Evolutionary conservation across 1,140 invertebrate genomes (phyloP).

Genomic region (Aphelinus certus): DNA sequence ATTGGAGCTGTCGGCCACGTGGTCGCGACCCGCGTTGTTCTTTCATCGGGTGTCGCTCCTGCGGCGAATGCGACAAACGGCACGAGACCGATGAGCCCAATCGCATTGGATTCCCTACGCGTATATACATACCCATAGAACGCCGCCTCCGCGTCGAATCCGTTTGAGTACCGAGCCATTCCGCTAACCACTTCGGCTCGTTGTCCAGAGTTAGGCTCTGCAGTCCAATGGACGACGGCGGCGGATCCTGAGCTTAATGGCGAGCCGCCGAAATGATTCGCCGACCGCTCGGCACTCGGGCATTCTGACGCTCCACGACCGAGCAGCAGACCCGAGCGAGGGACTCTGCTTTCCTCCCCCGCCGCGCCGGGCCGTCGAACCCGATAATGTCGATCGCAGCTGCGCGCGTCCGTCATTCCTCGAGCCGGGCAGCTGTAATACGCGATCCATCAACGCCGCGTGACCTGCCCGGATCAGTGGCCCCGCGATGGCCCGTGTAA

Average conservation of each 20-base stretch:
- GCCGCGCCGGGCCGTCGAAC: neutral
- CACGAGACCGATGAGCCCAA: constrained; percentile 32
- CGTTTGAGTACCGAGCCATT: constrained; percentile 51
- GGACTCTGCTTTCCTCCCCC: neutral
- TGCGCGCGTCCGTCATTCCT: neutral
- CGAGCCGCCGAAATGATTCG: constrained; percentile 11
- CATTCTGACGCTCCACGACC: too few species aligned
- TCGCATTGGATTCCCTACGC: constrained; percentile 37
- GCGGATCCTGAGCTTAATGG: neutral
- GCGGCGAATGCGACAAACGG: constrained; percentile 47
- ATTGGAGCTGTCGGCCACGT: too few species aligned
- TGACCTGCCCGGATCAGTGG: too few species aligned
- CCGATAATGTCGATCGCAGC: constrained; percentile 8
- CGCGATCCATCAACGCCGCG: too few species aligned
- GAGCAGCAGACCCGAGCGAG: too few species aligned
- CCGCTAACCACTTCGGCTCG: constrained; percentile 32
- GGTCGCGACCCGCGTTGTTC: neutral
- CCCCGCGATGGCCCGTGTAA: too few species aligned
- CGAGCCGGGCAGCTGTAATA: too few species aligned
- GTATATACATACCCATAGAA: constrained; percentile 54
- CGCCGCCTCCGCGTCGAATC: constrained; percentile 46
- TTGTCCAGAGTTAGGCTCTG: constrained; percentile 22
- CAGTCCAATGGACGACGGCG: constrained; percentile 1
- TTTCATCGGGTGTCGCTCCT: constrained; percentile 6
- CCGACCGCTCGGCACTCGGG: neutral